A percentile compares a stretch with the other conserved stretches of the same genome.
Conservation (phyloP, 2,113 vertebrate genomes). For the Buteo buteo region DNA sequence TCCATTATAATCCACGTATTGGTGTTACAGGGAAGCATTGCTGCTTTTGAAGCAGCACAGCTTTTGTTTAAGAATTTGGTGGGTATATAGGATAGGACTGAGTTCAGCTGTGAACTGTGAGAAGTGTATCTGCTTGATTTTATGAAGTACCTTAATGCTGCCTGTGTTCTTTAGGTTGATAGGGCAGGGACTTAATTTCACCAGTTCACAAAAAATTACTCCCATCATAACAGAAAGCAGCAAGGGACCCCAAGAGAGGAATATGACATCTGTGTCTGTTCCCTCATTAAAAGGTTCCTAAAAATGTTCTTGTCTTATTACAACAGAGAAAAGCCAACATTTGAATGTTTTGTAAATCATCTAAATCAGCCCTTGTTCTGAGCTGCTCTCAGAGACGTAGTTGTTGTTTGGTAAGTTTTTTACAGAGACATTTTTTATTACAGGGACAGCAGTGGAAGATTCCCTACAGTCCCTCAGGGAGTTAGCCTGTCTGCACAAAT, state of each 20-base stretch:
- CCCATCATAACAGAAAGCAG: not conserved
- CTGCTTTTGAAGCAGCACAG: not conserved
- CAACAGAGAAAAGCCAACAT: not conserved
- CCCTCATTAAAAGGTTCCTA: not conserved
- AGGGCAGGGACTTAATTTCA: not conserved
- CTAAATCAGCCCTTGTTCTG: not conserved
- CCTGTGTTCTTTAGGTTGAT: not conserved
- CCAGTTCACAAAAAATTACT: not conserved
- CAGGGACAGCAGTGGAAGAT: not conserved
- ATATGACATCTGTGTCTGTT: not conserved
- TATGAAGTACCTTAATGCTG: not conserved
- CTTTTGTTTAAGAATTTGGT: not conserved
- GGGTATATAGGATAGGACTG: not conserved
- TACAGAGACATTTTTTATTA: not conserved
- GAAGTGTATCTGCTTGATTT: not conserved
- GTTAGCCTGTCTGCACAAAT: not conserved
- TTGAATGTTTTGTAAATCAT: not conserved
- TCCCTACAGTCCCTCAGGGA: accelerated
- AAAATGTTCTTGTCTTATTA: not conserved
- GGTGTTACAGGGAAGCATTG: not conserved
- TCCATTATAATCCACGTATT: not conserved
- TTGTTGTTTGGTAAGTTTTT: not conserved
- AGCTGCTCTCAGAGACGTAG: not conserved
- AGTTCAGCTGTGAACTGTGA: not conserved
- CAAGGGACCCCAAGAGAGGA: not conserved